Conservation (phyloP, 2,113 vertebrate species). For the Mystacornis crossleyi region DNA sequence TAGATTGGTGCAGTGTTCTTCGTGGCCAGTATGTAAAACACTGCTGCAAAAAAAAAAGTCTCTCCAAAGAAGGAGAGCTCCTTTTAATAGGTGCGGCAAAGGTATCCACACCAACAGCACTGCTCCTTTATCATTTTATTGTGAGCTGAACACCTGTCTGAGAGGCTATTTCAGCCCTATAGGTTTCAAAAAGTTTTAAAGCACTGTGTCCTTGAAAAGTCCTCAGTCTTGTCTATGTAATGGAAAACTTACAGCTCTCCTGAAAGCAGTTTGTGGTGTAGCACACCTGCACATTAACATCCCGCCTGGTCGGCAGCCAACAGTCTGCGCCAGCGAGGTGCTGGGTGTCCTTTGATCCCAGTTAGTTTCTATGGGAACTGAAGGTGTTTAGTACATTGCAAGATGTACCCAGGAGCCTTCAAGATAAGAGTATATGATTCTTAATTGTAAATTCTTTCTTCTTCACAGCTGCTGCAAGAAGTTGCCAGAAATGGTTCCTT, state of each 20-base stretch:
- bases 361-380: constrained; percentile 26
- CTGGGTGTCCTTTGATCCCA: constrained; percentile 1
- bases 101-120: background rate
- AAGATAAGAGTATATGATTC: background rate
- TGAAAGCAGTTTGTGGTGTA: background rate
- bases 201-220: background rate
- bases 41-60: background rate
- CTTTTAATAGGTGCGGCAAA: background rate
- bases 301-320: background rate
- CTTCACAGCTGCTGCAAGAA: background rate
- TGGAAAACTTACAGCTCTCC: background rate
- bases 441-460: background rate
- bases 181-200: background rate
- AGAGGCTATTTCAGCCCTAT: background rate
- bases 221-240: background rate
- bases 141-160: background rate
- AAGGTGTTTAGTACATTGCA: background rate
- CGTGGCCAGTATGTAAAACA: background rate
- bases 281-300: constrained; percentile 14
- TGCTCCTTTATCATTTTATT: background rate
- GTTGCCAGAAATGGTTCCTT: background rate
- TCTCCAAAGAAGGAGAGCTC: background rate
- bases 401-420: background rate
- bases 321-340: background rate
- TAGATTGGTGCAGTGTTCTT: constrained; percentile 30